Evolutionary conservation across 2,888 invertebrate genomes (phyloP).

Genomic region (Shargacucullia verbasci): DNA sequence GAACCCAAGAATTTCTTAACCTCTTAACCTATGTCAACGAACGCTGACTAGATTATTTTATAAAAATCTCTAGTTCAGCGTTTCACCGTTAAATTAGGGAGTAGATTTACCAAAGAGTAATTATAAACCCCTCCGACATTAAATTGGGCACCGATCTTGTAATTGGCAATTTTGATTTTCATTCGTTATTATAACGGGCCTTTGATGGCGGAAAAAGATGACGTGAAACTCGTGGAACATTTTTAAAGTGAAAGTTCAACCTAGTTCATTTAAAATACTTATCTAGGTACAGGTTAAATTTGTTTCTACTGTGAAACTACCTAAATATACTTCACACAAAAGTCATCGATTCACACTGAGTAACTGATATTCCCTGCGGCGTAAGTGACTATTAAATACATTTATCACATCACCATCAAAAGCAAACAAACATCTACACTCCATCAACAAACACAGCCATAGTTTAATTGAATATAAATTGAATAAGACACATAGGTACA

Average conservation of each 20-base stretch:
- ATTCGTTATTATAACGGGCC: conserved; percentile 26
- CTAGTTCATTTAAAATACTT: background rate
- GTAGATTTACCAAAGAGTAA: conserved; percentile 34
- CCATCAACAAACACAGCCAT: too few species aligned
- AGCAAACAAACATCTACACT: too few species aligned
- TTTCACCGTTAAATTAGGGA: conserved; percentile 30
- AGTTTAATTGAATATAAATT: too few species aligned
- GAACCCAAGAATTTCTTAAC: conserved; percentile 9
- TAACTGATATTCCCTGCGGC: too few species aligned
- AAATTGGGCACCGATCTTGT: conserved; percentile 39
- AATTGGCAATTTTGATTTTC: conserved; percentile 46
- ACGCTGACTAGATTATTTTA: conserved; percentile 12
- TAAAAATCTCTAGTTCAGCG: conserved; percentile 2
- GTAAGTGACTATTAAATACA: too few species aligned
- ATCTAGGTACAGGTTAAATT: too few species aligned
- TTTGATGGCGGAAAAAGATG: conserved; percentile 33
- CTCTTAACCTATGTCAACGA: conserved; percentile 8
- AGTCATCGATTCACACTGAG: too few species aligned
- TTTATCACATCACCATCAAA: too few species aligned
- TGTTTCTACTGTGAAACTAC: too few species aligned
- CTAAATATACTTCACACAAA: too few species aligned
- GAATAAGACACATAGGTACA: too few species aligned
- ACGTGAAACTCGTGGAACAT: conserved; percentile 2
- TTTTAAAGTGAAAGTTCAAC: background rate
- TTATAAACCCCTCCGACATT: conserved; percentile 28